phyloP scores from a whole-genome alignment of 2,888 invertebrate species.

The Limnephilus auricula region DNA sequence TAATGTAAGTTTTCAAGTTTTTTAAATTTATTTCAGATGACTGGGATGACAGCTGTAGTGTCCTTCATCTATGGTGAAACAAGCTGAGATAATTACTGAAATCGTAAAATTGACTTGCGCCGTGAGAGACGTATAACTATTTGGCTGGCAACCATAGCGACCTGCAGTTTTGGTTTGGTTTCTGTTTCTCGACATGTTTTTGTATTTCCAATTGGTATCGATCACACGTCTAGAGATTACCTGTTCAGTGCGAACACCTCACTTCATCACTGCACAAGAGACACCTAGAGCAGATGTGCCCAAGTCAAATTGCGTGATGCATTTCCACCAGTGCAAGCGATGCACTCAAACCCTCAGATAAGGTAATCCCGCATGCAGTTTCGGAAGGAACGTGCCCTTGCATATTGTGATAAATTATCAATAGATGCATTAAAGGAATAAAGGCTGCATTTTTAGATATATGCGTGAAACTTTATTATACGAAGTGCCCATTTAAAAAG shows the following conservation, averaged over 20 bases:
- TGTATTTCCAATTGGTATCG: too few relatives aligned
- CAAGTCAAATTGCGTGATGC: background rate
- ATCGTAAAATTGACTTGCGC: too few relatives aligned
- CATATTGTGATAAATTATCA: background rate
- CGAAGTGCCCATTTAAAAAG: background rate
- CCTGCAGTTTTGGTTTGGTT: too few relatives aligned
- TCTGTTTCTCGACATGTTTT: too few relatives aligned
- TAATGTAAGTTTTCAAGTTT: too few relatives aligned
- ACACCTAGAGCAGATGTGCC: background rate
- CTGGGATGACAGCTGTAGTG: too few relatives aligned
- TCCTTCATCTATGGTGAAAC: too few relatives aligned
- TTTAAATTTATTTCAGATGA: too few relatives aligned
- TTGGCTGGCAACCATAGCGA: too few relatives aligned
- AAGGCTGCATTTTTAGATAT: background rate
- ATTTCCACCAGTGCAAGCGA: background rate
- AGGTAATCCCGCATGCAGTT: background rate
- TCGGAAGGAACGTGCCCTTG: background rate
- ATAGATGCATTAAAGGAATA: background rate
- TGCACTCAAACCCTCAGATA: background rate
- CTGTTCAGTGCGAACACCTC: background rate
- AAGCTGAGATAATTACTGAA: too few relatives aligned
- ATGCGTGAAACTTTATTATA: background rate
- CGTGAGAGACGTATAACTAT: too few relatives aligned
- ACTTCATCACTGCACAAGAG: background rate
- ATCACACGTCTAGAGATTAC: too few relatives aligned